Evolutionary conservation across 37 sponge, comb jelly and placozoan species (phyloP).

Genomic region (Aplysina aerophoba): DNA sequence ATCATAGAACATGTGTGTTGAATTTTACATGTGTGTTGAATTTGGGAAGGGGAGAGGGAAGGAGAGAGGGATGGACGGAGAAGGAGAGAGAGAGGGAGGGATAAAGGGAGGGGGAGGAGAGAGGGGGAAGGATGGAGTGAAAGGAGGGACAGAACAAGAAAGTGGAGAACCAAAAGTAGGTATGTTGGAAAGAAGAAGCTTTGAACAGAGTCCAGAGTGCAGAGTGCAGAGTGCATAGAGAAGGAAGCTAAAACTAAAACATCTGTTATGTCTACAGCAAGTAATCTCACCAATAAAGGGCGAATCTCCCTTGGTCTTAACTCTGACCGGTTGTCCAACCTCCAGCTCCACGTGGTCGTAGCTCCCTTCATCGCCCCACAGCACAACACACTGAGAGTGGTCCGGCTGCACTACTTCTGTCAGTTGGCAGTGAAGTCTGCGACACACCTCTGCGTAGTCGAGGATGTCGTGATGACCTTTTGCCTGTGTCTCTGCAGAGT

Average conservation of each 20-base stretch:
- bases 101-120: too few relatives aligned
- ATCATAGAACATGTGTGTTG: not conserved
- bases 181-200: too few relatives aligned
- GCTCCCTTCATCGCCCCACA: conserved; percentile 74
- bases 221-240: too few relatives aligned
- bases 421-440: conserved; percentile 36
- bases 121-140: too few relatives aligned
- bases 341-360: conserved; percentile 69
- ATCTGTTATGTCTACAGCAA: not conserved
- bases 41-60: too few relatives aligned
- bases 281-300: conserved; percentile 63
- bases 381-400: conserved; percentile 57
- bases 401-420: conserved; percentile 39
- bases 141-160: too few relatives aligned
- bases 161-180: too few relatives aligned
- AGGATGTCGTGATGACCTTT: conserved; percentile 61
- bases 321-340: conserved; percentile 57
- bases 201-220: too few relatives aligned
- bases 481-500: conserved; percentile 47
- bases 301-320: conserved; percentile 82
- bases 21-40: not conserved
- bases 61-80: too few relatives aligned
- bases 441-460: conserved; percentile 39
- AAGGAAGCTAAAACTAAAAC: too few relatives aligned
- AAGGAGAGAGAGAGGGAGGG: too few relatives aligned